These are phyloP conservation scores for Trissonchulus sp. DNA, from an alignment of 2,888 invertebrate species.

Conservation along the genomic window DNA sequence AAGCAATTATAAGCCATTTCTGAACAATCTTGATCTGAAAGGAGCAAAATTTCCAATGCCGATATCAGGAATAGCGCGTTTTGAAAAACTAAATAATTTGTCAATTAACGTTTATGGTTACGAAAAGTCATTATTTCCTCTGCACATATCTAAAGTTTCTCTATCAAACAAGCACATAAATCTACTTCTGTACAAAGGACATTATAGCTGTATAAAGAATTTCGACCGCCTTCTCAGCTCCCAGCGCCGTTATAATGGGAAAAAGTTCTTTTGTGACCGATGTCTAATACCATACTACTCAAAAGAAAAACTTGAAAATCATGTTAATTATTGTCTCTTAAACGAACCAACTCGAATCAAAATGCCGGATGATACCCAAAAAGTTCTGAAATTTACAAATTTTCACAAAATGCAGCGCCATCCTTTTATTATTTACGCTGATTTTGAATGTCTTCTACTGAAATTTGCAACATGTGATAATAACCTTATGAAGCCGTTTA, in stretches of 20 bases:
- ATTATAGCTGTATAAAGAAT: background rate
- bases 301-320: background rate
- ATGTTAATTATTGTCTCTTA: background rate
- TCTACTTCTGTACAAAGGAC: background rate
- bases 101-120: conserved; percentile 14
- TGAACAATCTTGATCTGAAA: background rate
- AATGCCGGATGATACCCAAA: conserved; percentile 5
- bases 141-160: background rate
- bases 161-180: background rate
- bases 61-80: background rate
- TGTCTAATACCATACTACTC: background rate
- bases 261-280: background rate
- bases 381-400: background rate
- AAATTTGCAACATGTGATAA: background rate
- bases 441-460: conserved; percentile 10
- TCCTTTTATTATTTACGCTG: conserved; percentile 7
- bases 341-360: background rate
- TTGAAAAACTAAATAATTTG: conserved; percentile 14
- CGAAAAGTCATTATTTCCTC: background rate
- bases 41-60: background rate
- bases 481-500: background rate
- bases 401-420: background rate
- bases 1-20: background rate
- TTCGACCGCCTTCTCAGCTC: background rate
- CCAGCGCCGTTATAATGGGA: background rate